Base-by-base conservation (phyloP, 2,113 vertebrate genomes). In the Casuarius casuarius region DNA sequence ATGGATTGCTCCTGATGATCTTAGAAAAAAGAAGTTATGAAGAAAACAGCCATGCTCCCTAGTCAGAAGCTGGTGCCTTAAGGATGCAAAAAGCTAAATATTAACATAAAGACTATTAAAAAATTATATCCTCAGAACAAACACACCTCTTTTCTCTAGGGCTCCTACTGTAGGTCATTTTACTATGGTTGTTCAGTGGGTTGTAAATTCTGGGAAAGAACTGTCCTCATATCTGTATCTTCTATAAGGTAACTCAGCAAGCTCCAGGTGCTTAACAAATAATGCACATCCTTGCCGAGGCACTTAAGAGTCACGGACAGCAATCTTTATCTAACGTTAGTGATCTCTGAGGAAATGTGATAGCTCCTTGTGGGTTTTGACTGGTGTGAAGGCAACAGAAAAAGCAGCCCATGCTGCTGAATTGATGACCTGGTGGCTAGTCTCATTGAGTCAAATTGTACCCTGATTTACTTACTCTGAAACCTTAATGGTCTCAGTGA, bases 401-500 rank as follows among this genome's bases (percentile, higher is more conserved):
- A 78, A n/a, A 67, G 35, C 94, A 85, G 78, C n/a, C 31, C 40
- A 6, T 0, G 0, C 62, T 59, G 23, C 28, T 33, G 71, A 92
- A 94, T 0, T 85, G 77, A 87, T 95, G 84, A 86, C 46, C 67
- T 54, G 56, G 56, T 3, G 1, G 71, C 74, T 73, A 12, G 67
- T 51, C 89, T 92, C 75, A 63, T 94, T 88, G 90, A 83, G 63
- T 73, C 78, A 88, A 68, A 46, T 71, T 65, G 38, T 56, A 62
- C 78, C 58, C 78, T 95, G 96, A 92, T 95, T 95, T 94, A 92
- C 78, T 94, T 71, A 82, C 35, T 90, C 49, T 54, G 42, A 94
- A 85, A 65, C 25, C 17, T 77, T 89, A 42, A 89, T 67, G 35
- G 84, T 84, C 91, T 89, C 86, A 18, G 25, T 22, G 84, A 91